phyloP scores from a whole-genome alignment of 2,113 vertebrate genomes.

The Lasiurus cinereus region DNA sequence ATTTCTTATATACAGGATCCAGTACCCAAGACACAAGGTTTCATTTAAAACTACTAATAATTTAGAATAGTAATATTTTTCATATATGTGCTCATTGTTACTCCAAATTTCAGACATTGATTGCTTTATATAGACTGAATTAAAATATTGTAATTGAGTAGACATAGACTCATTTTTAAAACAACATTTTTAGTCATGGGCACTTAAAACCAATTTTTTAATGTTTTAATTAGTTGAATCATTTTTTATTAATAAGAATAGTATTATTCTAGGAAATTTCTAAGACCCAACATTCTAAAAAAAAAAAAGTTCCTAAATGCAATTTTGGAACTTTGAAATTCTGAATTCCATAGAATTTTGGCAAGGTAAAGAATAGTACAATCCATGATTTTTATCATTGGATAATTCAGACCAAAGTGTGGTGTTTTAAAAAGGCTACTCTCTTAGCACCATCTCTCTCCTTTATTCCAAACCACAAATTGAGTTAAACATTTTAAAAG shows the following conservation, averaged over 20 bases:
- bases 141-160: neutral
- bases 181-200: neutral
- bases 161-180: neutral
- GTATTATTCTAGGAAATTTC: neutral
- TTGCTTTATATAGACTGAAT: neutral
- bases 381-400: neutral
- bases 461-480: neutral
- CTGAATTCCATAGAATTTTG: neutral
- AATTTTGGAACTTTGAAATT: conserved; percentile 1
- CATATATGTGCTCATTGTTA: neutral
- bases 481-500: neutral
- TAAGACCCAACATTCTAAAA: neutral
- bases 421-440: neutral
- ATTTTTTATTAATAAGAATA: neutral
- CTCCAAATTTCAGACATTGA: neutral
- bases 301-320: neutral
- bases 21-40: neutral
- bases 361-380: neutral
- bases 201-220: neutral
- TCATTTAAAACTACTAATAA: neutral
- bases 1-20: neutral
- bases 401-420: neutral
- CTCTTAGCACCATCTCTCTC: neutral
- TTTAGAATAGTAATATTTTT: neutral
- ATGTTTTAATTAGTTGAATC: neutral